phyloP scores from a whole-genome alignment of 64 coral and sea anemone species.

The Trachythela sp. region DNA sequence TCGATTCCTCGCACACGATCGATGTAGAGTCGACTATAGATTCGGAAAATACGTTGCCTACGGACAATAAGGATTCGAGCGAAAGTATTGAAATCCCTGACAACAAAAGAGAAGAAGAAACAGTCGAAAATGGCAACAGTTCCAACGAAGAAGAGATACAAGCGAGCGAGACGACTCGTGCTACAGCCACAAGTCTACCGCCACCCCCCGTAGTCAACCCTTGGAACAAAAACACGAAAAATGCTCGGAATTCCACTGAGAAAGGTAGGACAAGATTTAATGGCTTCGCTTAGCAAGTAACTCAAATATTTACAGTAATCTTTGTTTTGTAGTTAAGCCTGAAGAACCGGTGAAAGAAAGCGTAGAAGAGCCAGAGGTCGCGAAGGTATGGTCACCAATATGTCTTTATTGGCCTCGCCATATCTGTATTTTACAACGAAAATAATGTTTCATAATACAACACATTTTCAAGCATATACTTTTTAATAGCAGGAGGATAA shows the following conservation, averaged over 20 bases:
- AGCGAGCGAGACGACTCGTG: background rate
- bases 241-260: background rate
- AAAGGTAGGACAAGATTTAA: background rate
- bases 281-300: background rate
- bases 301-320: background rate
- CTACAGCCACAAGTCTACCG: background rate
- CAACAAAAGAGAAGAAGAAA: background rate
- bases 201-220: slow-evolving; percentile 4
- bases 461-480: background rate
- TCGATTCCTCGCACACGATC: background rate
- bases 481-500: background rate
- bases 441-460: background rate
- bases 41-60: background rate
- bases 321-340: background rate
- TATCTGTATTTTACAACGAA: background rate
- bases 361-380: background rate
- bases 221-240: background rate
- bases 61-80: background rate
- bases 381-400: background rate
- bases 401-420: background rate
- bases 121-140: background rate
- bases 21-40: background rate
- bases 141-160: background rate
- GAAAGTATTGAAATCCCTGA: background rate
- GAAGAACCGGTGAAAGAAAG: background rate